These are phyloP conservation scores for Zaprionus obscuricornis DNA, from an alignment of 2,888 invertebrate species.

Conservation along the genomic window DNA sequence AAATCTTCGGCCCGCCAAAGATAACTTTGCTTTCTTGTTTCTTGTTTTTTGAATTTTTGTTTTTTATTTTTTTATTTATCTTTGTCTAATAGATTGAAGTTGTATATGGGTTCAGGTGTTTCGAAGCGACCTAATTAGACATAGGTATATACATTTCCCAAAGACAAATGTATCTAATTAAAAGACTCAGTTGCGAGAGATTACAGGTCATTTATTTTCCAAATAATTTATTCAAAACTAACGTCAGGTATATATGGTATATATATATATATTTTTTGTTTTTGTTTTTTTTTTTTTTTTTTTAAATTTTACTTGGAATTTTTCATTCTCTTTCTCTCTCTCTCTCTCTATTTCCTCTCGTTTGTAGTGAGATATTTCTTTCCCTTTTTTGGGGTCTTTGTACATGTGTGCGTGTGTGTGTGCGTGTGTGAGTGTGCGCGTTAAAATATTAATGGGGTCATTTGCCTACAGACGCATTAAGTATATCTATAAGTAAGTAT, in stretches of 20 bases:
- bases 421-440: slow-evolving; percentile 14
- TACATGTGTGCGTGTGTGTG: not conserved
- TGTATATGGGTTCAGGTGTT: slow-evolving; percentile 51
- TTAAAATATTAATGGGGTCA: slow-evolving; percentile 71
- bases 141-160: slow-evolving; percentile 24
- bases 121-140: slow-evolving; percentile 53
- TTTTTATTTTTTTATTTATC: slow-evolving; percentile 26
- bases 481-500: slow-evolving; percentile 29
- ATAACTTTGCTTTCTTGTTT: too few species aligned
- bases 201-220: slow-evolving; percentile 50
- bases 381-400: slow-evolving; percentile 6
- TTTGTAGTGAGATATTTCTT: too few species aligned
- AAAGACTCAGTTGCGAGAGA: too few species aligned
- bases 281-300: not conserved
- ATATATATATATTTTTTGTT: slow-evolving; percentile 14
- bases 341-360: too few species aligned
- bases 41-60: too few species aligned
- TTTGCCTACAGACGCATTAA: slow-evolving; percentile 53
- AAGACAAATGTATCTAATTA: slow-evolving; percentile 59
- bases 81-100: slow-evolving; percentile 34
- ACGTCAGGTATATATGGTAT: slow-evolving; percentile 4
- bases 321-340: slow-evolving; percentile 7
- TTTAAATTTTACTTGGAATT: slow-evolving; percentile 8
- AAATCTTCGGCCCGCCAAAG: too few species aligned
- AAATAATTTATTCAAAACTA: slow-evolving; percentile 61